Conservation (phyloP, 2,888 invertebrate genomes). For the Cephus runcator region DNA sequence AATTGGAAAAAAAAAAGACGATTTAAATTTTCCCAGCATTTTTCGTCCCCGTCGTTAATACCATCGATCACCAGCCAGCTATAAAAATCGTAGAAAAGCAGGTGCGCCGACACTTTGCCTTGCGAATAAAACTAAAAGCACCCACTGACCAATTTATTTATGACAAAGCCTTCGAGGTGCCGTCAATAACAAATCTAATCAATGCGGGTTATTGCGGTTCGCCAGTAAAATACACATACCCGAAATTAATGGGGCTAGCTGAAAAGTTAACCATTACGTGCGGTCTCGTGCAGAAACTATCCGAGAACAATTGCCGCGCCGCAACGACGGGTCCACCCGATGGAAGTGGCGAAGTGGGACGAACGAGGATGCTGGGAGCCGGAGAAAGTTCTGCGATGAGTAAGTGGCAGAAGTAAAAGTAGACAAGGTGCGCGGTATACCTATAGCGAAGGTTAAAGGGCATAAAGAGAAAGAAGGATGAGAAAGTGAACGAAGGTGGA, state of each 20-base stretch:
- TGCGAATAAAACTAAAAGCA: not conserved
- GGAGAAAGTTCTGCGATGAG: conserved; percentile 4
- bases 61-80: not conserved
- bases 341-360: conserved; percentile 23
- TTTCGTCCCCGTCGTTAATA: not conserved
- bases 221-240: conserved; percentile 45
- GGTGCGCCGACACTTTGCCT: not conserved
- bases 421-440: conserved; percentile 19
- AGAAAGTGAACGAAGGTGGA: conserved; percentile 13
- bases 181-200: conserved; percentile 27
- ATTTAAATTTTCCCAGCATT: not conserved
- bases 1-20: not conserved
- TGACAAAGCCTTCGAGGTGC: not conserved
- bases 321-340: conserved; percentile 31
- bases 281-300: conserved; percentile 43
- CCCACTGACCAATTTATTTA: not conserved
- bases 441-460: not conserved
- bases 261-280: conserved; percentile 41
- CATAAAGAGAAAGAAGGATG: not conserved
- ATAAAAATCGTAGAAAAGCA: not conserved
- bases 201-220: conserved; percentile 32
- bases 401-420: conserved; percentile 21
- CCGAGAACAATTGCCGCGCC: conserved; percentile 44
- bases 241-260: conserved; percentile 39
- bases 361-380: conserved; percentile 17